Base-by-base conservation (phyloP, 2,888 invertebrate genomes). In the Griposia aprilina region DNA sequence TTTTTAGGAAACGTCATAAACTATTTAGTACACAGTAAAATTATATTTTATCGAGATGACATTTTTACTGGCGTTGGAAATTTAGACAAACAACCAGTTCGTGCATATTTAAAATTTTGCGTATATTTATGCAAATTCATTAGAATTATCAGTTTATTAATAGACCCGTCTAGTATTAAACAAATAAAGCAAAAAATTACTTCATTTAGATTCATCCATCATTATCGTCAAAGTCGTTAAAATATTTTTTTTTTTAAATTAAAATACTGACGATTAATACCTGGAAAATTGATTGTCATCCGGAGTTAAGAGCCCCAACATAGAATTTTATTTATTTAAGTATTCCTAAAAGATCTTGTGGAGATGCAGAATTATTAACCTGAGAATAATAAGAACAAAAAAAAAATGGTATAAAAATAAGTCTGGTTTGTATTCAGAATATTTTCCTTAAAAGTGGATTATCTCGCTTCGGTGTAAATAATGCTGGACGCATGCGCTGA, bases 401-500 rank as follows among this genome's bases (percentile, higher is more conserved):
- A 30, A 45, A n/a, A 36, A 59, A 20, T 23, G 17, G 15, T 30
- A 55, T 36, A 6, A 36, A 23, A 30, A 23, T 30, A 17, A 26
- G 6, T 52, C 15, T 26, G 8, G n/a, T 57, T 48, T 20, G 8
- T 20, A 13, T 52, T 41, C 17, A 20, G 2, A 63, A 63, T 65
- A 20, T 65, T 66, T 68, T 36, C 0, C 15, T 11, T 10, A 60
- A 48, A 17, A 13, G 4, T 57, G 23, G 13, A 36, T 55, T 41
- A 72, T 23, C 23, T 52, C 87, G 75, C 66, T 85, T 82, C 93
- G 92, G 96, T 96, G 95, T 94, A 85, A 96, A 91, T 91, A 86
- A 45, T 45, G 91, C 88, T 90, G 8, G 76, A 89, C 96, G 95
- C 96, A 95, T 95, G 96, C 96, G 96, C 91, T 17, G 4, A 79